phyloP scores from a whole-genome alignment of 2,113 vertebrate species.

The Isurus oxyrinchus region DNA sequence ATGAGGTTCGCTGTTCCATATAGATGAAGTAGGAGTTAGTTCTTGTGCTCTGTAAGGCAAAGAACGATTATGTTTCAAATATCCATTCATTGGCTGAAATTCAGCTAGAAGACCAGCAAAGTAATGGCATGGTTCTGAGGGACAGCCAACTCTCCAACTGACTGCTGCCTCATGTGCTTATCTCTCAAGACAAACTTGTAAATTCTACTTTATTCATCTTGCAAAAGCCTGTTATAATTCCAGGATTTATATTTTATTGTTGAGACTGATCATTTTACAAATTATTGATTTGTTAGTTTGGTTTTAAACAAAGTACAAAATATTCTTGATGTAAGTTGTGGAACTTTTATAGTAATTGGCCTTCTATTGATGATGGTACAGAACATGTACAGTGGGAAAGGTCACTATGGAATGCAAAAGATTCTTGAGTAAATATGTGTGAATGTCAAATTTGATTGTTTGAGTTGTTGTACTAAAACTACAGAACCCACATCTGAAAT shows the following conservation, averaged over 20 bases:
- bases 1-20: conserved; percentile 58
- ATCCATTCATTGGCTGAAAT: conserved; percentile 53
- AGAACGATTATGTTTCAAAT: background rate
- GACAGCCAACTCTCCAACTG: conserved; percentile 44
- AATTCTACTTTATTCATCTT: conserved; percentile 43
- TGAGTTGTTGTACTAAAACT: background rate
- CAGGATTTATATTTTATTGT: conserved; percentile 43
- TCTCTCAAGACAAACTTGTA: conserved; percentile 48
- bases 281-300: conserved; percentile 42
- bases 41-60: conserved; percentile 59
- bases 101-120: conserved; percentile 51
- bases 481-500: background rate
- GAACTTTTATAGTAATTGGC: conserved; percentile 4
- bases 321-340: background rate
- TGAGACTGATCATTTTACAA: conserved; percentile 42
- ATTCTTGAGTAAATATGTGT: conserved; percentile 25
- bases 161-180: conserved; percentile 44
- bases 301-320: conserved; percentile 38
- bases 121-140: conserved; percentile 41
- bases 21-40: conserved; percentile 66
- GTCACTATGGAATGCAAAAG: background rate
- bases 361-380: conserved; percentile 39
- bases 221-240: conserved; percentile 29
- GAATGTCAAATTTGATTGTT: conserved; percentile 8
- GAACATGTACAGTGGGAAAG: conserved; percentile 40